Percentiles rank a stretch among this genome's conserved stretches.
These are phyloP conservation scores for Oscheius onirici DNA, from an alignment of 2,888 invertebrate genomes.

Conservation along the genomic window DNA sequence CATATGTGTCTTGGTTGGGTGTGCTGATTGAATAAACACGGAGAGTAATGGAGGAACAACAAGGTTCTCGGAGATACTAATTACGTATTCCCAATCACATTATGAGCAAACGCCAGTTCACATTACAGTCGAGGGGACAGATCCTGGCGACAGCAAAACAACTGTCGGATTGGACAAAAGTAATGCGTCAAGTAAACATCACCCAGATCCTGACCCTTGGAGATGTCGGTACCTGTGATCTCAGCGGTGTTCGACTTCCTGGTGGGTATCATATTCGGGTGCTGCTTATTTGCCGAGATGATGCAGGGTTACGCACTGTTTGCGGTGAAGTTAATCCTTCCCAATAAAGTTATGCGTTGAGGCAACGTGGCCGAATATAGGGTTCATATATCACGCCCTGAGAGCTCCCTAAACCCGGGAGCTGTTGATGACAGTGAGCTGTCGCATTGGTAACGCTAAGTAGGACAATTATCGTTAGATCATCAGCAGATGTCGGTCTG, in stretches of 20 bases:
- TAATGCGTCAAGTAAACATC: not conserved
- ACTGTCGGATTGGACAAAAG: not conserved
- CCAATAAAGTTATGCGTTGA: not conserved
- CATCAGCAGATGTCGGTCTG: constrained; percentile 29
- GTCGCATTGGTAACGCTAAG: constrained; percentile 20
- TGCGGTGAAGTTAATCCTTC: constrained; percentile 31
- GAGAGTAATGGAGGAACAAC: constrained; percentile 33
- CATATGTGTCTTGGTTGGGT: constrained; percentile 13
- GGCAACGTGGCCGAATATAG: not conserved
- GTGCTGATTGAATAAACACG: constrained; percentile 35
- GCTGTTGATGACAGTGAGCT: constrained; percentile 17
- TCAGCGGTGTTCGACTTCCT: constrained; percentile 29
- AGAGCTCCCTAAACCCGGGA: not conserved
- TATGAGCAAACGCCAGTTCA: constrained; percentile 27
- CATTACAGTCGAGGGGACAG: constrained; percentile 9
- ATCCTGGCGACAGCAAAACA: not conserved
- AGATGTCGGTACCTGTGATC: constrained; percentile 20
- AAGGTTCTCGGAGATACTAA: constrained; percentile 22
- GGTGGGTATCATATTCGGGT: constrained; percentile 33
- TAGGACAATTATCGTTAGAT: constrained; percentile 33
- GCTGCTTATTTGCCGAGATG: constrained; percentile 26
- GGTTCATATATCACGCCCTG: too few relatives aligned
- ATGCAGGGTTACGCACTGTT: constrained; percentile 32
- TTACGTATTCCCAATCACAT: constrained; percentile 32
- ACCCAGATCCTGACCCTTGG: constrained; percentile 2